Percentiles rank a stretch among this genome's conserved stretches.
Evolutionary conservation across 2,797 vertebrate genomes (phyloP).

Genomic region (Netta rufina): DNA sequence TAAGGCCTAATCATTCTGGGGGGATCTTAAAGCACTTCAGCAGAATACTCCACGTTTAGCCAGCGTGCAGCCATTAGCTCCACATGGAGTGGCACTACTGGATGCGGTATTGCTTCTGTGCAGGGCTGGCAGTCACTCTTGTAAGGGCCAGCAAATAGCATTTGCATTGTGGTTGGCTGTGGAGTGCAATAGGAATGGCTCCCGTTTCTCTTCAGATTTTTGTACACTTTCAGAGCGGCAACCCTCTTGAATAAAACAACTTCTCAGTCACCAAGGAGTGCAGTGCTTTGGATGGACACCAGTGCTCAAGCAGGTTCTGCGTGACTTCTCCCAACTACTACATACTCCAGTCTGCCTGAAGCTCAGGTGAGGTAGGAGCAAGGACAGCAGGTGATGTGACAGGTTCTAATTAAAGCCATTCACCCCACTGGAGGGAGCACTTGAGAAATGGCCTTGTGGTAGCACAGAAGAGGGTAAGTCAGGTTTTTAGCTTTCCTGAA

Average conservation of each 20-base stretch:
- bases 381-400: neutral
- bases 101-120: accelerated
- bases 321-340: accelerated
- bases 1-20: no score
- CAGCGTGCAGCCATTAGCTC: accelerated
- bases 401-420: neutral
- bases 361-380: neutral
- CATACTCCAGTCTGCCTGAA: neutral
- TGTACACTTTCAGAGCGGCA: accelerated
- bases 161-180: neutral
- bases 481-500: neutral
- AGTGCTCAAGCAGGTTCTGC: neutral
- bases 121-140: neutral
- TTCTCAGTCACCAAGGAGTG: neutral
- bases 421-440: neutral
- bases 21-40: neutral
- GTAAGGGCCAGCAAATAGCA: neutral
- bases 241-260: neutral
- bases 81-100: neutral
- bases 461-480: neutral
- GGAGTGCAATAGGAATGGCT: neutral
- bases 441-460: accelerated
- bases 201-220: neutral
- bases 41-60: accelerated
- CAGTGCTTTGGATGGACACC: neutral